Evolutionary conservation across 2,888 invertebrate genomes (phyloP), one percentile per base, ranked within the genome.

Genomic region (Anthoptus insignis): DNA sequence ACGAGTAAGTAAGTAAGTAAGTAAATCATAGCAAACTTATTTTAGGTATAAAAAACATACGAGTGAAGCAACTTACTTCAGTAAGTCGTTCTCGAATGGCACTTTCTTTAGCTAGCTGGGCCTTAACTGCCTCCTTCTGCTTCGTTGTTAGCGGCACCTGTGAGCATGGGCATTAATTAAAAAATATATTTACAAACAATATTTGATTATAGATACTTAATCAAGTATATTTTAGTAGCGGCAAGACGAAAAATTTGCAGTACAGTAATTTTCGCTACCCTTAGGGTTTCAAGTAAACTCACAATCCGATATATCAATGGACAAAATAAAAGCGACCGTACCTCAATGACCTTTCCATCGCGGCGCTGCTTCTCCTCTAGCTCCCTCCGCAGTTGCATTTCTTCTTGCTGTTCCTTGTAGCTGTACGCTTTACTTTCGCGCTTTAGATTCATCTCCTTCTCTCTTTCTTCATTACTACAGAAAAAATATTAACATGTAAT

Each of bases 391-490:
- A 99, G 91, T 81, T 99, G 98, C 73, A 98, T 86, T 84, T 99
- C 99, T 80, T 99, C 99, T 79, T 98, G 94, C 84, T 99, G 99
- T 69, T 99, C 99, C 82, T 98, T 98, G 86, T 98, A 99, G 69
- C 98, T 98, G 86, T 99, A 99, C 1, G 97, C 97, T 89, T 99
- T 99, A 86, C 98, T 99, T 85, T 99, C 99, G 14, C 99, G 95
- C 86, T 98, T 98, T 84, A 99, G 94, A 77, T 99, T 99, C 94
- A 95, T 96, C 54, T 91, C 93, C 34, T 87, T 88, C 70, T 73
- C 61, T 34, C 61, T 88, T 70, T 92, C 93, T 42, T 94, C 94
- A 65, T 89, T 93, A 0, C 94, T 94, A 72, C 42, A 60, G 49
- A 4, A n/a, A n/a, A n/a, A n/a, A n/a, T n/a, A n/a, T n/a, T n/a